Percentiles rank a stretch among this genome's conserved stretches.
These are phyloP conservation scores for Nixonia krombeini DNA, from an alignment of 1,140 invertebrate species.

Conservation along the genomic window DNA sequence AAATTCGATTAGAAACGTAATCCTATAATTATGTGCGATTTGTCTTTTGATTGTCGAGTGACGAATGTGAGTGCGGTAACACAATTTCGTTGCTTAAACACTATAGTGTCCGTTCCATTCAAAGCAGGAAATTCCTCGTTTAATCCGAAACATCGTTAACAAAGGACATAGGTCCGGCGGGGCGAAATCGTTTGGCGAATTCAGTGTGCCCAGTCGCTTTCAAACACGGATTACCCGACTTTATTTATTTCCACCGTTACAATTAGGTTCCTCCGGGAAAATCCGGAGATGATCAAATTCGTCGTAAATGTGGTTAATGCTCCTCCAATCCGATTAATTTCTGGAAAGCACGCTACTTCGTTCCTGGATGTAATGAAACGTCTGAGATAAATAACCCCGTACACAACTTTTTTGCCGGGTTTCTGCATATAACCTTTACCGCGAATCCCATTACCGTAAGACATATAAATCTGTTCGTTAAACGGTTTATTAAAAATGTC, in stretches of 20 bases:
- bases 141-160: slow-evolving; percentile 25
- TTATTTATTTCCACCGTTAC: slow-evolving; percentile 10
- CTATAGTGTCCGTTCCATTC: slow-evolving; percentile 6
- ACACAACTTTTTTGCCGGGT: too few species aligned
- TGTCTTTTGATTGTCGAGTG: too few species aligned
- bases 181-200: background rate
- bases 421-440: too few species aligned
- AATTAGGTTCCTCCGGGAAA: slow-evolving; percentile 6
- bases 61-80: slow-evolving; percentile 11
- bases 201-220: background rate
- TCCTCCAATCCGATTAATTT: background rate
- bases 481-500: too few species aligned
- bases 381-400: too few species aligned
- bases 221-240: background rate
- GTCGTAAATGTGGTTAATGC: background rate
- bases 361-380: background rate
- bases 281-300: slow-evolving; percentile 3
- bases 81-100: slow-evolving; percentile 24
- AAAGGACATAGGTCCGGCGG: slow-evolving; percentile 8
- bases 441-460: too few species aligned
- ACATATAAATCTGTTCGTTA: too few species aligned
- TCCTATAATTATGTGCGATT: too few species aligned
- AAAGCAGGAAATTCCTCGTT: slow-evolving; percentile 31
- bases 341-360: background rate
- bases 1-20: too few species aligned